Conservation (phyloP, 2,113 vertebrate species). For the Solea solea region DNA sequence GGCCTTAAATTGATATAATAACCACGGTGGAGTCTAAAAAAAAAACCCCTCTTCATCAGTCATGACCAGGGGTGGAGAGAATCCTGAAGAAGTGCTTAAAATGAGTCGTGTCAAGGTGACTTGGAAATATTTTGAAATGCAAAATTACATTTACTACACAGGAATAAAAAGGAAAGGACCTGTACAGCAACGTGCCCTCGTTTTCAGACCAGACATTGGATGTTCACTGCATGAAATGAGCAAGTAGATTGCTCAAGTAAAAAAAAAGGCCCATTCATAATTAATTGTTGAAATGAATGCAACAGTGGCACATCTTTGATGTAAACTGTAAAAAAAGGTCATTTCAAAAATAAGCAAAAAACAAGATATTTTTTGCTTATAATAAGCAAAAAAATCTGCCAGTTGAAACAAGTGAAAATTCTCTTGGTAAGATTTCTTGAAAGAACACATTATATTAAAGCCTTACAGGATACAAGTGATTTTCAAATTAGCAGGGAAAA, state of each 20-base stretch:
- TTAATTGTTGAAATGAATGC: too few species aligned
- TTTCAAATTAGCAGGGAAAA: not conserved
- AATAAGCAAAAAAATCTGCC: not conserved
- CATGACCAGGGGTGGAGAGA: not conserved
- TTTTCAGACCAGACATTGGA: too few species aligned
- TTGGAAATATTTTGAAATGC: constrained; percentile 16
- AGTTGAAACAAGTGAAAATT: constrained; percentile 18
- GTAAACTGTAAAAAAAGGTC: too few species aligned
- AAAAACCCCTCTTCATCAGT: not conserved
- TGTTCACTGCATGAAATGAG: too few species aligned
- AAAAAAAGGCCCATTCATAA: too few species aligned
- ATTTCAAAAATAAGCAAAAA: too few species aligned
- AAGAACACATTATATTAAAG: not conserved
- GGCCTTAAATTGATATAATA: constrained; percentile 11
- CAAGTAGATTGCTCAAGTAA: too few species aligned
- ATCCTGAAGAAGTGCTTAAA: not conserved
- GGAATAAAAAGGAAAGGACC: too few species aligned
- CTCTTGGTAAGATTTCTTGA: constrained; percentile 6
- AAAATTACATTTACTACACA: not conserved
- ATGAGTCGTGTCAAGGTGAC: not conserved
- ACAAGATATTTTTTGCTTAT: too few species aligned
- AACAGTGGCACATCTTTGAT: too few species aligned
- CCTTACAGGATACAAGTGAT: constrained; percentile 1
- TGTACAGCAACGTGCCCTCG: too few species aligned
- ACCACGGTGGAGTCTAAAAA: not conserved